phyloP scores from a whole-genome alignment of 2,797 vertebrate species.

The Phoebastria nigripes region DNA sequence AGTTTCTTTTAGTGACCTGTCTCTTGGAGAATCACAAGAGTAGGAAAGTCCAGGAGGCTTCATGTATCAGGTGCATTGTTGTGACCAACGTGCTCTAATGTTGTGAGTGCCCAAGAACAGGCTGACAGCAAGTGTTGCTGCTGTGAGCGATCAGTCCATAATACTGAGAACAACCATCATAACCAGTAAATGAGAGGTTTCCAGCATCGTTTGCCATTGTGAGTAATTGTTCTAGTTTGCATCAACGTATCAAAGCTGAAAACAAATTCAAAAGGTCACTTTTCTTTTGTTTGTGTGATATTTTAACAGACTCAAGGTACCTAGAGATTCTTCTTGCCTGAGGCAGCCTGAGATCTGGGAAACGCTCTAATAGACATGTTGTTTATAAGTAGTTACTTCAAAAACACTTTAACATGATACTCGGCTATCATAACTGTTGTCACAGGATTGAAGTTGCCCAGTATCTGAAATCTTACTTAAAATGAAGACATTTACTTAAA shows the following conservation, averaged over 20 bases:
- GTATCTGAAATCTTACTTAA: background rate
- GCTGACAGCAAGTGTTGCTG: background rate
- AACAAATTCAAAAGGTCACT: background rate
- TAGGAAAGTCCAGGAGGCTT: background rate
- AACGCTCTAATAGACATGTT: background rate
- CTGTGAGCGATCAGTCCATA: accelerated
- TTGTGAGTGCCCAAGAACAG: background rate
- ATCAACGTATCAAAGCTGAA: background rate
- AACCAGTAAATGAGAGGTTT: background rate
- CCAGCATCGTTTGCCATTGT: background rate
- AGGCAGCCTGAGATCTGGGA: background rate
- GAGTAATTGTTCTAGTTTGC: background rate
- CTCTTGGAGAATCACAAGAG: background rate
- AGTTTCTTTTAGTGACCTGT: background rate
- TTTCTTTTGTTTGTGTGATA: background rate
- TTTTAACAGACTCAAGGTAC: background rate
- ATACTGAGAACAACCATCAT: background rate
- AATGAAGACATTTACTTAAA: background rate
- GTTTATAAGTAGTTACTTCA: background rate
- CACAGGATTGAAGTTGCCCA: background rate
- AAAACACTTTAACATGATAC: background rate
- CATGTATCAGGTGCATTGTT: background rate
- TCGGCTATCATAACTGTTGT: background rate
- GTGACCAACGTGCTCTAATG: background rate
- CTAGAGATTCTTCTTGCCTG: background rate